A percentile compares a stretch with the other conserved stretches of the same genome.
phyloP scores from a whole-genome alignment of 2,888 invertebrate species.

The Electrophaes corylata region DNA sequence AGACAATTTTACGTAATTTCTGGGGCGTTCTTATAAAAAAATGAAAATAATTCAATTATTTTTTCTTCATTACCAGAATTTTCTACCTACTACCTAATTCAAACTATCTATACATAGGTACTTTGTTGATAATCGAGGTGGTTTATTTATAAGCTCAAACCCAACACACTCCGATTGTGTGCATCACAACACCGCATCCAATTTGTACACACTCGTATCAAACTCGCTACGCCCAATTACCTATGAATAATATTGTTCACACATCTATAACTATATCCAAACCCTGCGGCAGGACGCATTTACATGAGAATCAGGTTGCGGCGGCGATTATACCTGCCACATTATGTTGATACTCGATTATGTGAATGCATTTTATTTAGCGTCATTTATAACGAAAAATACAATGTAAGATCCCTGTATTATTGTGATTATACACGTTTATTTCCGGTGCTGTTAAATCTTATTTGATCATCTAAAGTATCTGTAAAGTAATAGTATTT shows the following conservation, averaged over 20 bases:
- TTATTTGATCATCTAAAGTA: too few relatives aligned
- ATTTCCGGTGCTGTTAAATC: too few relatives aligned
- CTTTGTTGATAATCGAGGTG: background rate
- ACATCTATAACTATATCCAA: slow-evolving; percentile 22
- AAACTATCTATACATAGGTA: background rate
- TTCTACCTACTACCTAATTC: background rate
- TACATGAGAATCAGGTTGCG: slow-evolving; percentile 6
- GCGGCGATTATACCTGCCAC: background rate
- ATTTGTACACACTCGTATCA: slow-evolving; percentile 26
- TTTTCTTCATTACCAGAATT: background rate
- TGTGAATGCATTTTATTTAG: background rate
- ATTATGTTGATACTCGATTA: background rate
- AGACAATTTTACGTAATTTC: too few relatives aligned
- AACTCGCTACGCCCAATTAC: slow-evolving; percentile 31
- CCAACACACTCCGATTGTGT: slow-evolving; percentile 6
- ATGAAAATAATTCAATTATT: background rate
- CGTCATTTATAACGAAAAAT: too few relatives aligned
- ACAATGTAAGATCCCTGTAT: too few relatives aligned
- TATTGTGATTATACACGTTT: too few relatives aligned
- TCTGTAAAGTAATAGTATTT: too few relatives aligned
- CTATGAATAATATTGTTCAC: slow-evolving; percentile 30
- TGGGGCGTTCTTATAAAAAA: too few relatives aligned
- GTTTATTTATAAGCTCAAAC: background rate
- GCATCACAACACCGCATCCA: slow-evolving; percentile 19
- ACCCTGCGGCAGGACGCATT: background rate